These are phyloP conservation scores for Marmota flaviventris DNA, from an alignment of 2,113 vertebrate species.

Conservation along the genomic window DNA sequence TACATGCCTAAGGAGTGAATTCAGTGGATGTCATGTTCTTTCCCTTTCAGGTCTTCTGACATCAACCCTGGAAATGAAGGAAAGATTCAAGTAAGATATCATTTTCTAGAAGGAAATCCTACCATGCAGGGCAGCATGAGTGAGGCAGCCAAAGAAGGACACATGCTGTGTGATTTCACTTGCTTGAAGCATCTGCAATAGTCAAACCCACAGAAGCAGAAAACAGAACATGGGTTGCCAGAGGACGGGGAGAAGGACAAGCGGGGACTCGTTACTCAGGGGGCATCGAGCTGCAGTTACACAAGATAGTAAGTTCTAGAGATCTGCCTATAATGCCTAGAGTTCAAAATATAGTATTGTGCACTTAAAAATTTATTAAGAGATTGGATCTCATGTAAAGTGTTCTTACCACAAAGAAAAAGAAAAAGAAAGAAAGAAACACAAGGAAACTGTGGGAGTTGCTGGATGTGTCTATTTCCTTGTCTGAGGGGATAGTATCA, in stretches of 20 bases:
- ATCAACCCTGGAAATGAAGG: neutral
- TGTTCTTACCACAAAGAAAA: neutral
- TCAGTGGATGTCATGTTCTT: neutral
- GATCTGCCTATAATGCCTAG: neutral
- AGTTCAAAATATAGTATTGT: neutral
- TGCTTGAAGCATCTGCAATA: neutral
- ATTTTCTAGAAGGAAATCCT: neutral
- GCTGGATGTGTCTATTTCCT: neutral
- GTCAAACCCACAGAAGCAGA: neutral
- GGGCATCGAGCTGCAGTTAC: neutral
- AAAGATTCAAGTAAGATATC: neutral
- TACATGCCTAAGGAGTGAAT: no score
- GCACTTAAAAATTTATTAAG: neutral
- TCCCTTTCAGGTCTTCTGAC: neutral
- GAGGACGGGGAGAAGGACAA: no score
- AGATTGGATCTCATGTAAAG: neutral
- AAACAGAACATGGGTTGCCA: neutral
- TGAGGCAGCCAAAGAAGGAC: neutral
- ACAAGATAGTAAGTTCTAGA: neutral
- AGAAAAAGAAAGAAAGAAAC: neutral
- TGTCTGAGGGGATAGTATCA: neutral
- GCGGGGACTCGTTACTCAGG: accelerated
- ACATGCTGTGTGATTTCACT: no score
- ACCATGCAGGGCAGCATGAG: neutral
- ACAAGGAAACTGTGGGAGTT: neutral